phyloP scores from a whole-genome alignment of 2,888 invertebrate genomes.

The Troides aeacus region DNA sequence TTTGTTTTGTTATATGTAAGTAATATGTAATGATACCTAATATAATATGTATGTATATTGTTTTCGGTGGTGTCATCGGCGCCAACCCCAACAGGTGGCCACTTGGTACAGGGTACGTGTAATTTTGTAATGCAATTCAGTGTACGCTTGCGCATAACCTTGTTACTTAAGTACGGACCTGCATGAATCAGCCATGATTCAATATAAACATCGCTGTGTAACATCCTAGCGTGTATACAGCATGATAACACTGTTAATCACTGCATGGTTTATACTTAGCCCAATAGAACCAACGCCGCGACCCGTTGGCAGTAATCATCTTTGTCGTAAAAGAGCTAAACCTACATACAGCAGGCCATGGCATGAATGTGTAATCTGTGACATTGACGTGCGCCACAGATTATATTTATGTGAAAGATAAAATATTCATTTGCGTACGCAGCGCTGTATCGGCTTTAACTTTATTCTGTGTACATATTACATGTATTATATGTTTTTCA shows the following conservation, averaged over 20 bases:
- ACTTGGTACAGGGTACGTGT: constrained; percentile 95
- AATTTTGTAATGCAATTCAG: constrained; percentile 39
- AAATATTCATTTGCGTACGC: constrained; percentile 13
- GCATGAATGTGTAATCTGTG: constrained; percentile 23
- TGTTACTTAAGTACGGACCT: constrained; percentile 35
- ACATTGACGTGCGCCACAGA: constrained; percentile 11
- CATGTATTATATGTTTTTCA: not conserved
- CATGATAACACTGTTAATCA: constrained; percentile 46
- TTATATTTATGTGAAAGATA: constrained; percentile 15
- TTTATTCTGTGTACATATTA: not conserved
- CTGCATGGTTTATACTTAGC: constrained; percentile 43
- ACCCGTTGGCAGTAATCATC: constrained; percentile 35
- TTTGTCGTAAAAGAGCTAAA: constrained; percentile 16
- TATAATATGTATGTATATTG: constrained; percentile 68
- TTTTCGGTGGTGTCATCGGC: constrained; percentile 75
- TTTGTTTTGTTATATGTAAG: not conserved
- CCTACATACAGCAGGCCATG: constrained; percentile 17
- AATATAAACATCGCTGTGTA: constrained; percentile 33
- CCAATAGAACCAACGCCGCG: constrained; percentile 34
- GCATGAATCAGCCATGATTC: constrained; percentile 51
- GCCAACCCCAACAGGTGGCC: constrained; percentile 85
- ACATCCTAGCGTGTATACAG: constrained; percentile 35
- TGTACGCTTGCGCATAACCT: constrained; percentile 36
- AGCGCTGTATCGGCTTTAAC: constrained; percentile 11
- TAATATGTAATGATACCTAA: constrained; percentile 32